Percentiles rank a stretch among this genome's conserved stretches.
Conservation (phyloP, 2,797 vertebrate genomes). For the Triplophysa yarkandensis region DNA sequence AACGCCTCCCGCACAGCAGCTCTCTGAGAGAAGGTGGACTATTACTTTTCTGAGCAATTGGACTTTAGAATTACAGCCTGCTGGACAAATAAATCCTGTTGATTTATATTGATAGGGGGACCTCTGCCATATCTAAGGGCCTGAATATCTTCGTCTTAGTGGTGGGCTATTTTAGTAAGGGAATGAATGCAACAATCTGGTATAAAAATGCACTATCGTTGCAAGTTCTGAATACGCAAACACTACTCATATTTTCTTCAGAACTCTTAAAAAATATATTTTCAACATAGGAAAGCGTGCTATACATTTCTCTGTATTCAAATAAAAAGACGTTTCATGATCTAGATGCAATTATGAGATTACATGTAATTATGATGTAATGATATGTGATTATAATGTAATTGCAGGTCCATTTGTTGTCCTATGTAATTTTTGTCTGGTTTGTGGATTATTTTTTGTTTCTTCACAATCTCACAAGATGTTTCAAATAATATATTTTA, state of each 20-base stretch:
- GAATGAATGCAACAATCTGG: not conserved
- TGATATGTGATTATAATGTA: too few relatives aligned
- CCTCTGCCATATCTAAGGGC: not conserved
- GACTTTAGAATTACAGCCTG: not conserved
- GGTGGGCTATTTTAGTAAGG: not conserved
- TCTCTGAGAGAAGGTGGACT: not conserved
- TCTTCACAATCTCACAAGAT: too few relatives aligned
- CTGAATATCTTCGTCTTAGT: not conserved
- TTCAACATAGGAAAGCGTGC: not conserved
- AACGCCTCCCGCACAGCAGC: not conserved
- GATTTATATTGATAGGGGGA: slow-evolving; percentile 3
- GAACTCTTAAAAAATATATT: too few relatives aligned
- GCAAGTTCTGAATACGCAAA: too few relatives aligned
- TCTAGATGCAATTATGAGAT: not conserved
- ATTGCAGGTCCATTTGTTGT: too few relatives aligned
- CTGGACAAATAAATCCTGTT: slow-evolving; percentile 6
- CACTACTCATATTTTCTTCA: too few relatives aligned
- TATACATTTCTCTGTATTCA: not conserved
- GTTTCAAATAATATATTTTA: too few relatives aligned
- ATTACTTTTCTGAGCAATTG: slow-evolving; percentile 4
- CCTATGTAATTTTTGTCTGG: too few relatives aligned
- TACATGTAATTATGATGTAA: too few relatives aligned
- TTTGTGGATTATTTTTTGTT: too few relatives aligned
- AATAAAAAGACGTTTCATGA: not conserved
- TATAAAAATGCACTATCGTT: too few relatives aligned